Evolutionary conservation across 2,113 vertebrate genomes (phyloP).

Genomic region (Bos indicus): DNA sequence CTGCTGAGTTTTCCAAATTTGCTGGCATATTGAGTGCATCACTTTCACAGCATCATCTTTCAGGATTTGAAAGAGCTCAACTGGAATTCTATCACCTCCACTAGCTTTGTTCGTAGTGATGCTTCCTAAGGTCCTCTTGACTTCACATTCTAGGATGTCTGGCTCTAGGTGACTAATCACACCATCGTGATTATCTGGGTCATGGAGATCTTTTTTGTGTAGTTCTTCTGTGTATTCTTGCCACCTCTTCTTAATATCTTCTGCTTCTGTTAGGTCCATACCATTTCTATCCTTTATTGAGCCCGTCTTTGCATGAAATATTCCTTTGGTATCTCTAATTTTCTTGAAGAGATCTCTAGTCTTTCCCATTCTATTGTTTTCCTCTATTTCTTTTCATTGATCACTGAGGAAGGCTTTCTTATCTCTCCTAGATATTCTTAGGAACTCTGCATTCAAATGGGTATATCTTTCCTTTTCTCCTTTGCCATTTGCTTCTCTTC

Average conservation of each 20-base stretch:
- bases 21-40: rapidly evolving
- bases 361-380: neutral
- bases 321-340: neutral
- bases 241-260: neutral
- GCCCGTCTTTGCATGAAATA: rapidly evolving
- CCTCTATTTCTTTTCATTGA: neutral
- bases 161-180: neutral
- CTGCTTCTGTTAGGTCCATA: neutral
- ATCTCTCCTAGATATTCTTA: neutral
- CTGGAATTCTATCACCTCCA: neutral
- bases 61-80: neutral
- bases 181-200: neutral
- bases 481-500: neutral
- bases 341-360: neutral
- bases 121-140: neutral
- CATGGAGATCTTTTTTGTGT: neutral
- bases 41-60: neutral
- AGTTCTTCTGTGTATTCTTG: neutral
- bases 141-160: neutral
- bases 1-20: neutral
- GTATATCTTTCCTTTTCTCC: neutral
- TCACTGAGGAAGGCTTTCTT: neutral
- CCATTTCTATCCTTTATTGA: neutral
- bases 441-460: neutral
- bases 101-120: neutral